A percentile compares a stretch with the other conserved stretches of the same genome.
These are phyloP conservation scores for Pithecia hirsuta DNA, from an alignment of 2,797 vertebrate species.

Conservation along the genomic window DNA sequence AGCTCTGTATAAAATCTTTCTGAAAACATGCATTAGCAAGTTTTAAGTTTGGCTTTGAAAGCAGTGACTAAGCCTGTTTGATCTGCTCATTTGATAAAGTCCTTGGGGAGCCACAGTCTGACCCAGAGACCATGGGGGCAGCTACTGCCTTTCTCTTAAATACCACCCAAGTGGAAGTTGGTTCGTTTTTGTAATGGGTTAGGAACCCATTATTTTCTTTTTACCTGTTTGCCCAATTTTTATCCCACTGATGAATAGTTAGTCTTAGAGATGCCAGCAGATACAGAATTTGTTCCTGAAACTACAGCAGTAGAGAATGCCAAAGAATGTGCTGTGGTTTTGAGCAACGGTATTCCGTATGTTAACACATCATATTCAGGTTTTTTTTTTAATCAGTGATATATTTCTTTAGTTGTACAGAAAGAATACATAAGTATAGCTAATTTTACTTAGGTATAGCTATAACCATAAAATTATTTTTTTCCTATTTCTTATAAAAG, in stretches of 20 bases:
- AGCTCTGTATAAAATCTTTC: not conserved
- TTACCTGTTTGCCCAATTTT: not conserved
- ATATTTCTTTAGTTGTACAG: not conserved
- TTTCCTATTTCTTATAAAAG: not conserved
- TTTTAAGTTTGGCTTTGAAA: constrained; percentile 21
- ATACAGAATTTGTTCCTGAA: not conserved
- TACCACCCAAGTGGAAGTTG: not conserved
- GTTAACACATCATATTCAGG: not conserved
- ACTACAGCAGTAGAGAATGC: not conserved
- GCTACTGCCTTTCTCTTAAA: not conserved
- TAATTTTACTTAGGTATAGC: not conserved
- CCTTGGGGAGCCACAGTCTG: not conserved
- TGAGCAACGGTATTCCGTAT: not conserved
- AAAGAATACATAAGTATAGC: not conserved
- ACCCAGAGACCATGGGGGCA: not conserved
- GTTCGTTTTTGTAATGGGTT: not conserved
- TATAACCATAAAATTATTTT: not conserved
- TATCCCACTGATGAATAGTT: not conserved
- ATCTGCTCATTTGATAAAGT: not conserved
- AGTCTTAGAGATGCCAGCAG: not conserved
- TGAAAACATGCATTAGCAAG: not conserved
- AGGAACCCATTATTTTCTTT: not conserved
- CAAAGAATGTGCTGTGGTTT: not conserved
- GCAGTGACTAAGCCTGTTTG: not conserved
- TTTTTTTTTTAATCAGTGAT: not conserved